phyloP scores from a whole-genome alignment of 2,888 invertebrate genomes.

The Gryllus longicercus region DNA sequence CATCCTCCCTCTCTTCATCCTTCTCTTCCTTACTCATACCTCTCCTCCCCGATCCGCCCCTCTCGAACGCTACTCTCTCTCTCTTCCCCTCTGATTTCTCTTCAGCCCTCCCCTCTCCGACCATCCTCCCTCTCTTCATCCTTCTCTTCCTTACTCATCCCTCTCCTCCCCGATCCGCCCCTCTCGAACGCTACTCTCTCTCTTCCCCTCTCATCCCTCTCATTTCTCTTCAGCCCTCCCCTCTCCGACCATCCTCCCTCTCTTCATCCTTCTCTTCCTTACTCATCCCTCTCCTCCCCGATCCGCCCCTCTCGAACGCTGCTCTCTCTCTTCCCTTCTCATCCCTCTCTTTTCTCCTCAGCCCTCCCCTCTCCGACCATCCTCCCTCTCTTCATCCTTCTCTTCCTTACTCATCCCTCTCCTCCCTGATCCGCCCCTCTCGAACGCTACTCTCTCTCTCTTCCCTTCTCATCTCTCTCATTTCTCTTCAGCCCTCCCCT shows the following conservation, averaged over 20 bases:
- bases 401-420: constrained; percentile 12
- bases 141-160: constrained; percentile 18
- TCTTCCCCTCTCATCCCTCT: background rate
- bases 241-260: too few species aligned
- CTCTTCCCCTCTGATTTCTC: background rate
- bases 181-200: too few species aligned
- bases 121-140: background rate
- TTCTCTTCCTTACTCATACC: constrained; percentile 20
- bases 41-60: too few species aligned
- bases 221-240: background rate
- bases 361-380: background rate
- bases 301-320: too few species aligned
- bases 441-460: too few species aligned
- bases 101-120: background rate
- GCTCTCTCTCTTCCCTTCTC: too few species aligned
- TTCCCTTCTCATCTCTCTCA: background rate
- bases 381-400: background rate
- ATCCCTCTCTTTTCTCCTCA: background rate
- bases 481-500: background rate
- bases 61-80: too few species aligned
- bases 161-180: too few species aligned
- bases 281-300: background rate
- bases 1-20: background rate
- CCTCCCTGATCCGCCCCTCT: too few species aligned
- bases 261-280: background rate